Conservation (phyloP, 2,113 vertebrate genomes). For the Paradoxurus hermaphroditus region DNA sequence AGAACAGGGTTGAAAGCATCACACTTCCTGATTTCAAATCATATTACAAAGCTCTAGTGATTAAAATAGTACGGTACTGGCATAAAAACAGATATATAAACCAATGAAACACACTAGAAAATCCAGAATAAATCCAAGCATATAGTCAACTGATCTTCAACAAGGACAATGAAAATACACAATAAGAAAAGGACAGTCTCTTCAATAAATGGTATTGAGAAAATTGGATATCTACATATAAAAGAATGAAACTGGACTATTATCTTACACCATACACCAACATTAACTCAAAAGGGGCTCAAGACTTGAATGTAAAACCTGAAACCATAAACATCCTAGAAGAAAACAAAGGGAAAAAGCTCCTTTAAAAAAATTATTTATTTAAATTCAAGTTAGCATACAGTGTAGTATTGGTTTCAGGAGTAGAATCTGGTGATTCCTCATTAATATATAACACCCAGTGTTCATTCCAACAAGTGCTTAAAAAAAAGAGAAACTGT, state of each 20-base stretch:
- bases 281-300: background rate
- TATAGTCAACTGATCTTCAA: background rate
- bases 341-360: background rate
- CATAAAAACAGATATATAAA: background rate
- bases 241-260: background rate
- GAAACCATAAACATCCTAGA: background rate
- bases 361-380: background rate
- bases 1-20: background rate
- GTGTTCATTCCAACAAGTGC: no score
- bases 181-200: background rate
- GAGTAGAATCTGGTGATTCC: no score
- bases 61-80: background rate
- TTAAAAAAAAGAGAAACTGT: background rate
- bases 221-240: background rate
- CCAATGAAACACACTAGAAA: background rate
- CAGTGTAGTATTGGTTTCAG: no score
- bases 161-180: background rate
- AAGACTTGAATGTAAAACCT: background rate
- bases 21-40: background rate
- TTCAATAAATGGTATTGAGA: background rate
- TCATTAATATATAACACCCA: no score
- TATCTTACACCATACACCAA: background rate
- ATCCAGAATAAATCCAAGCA: background rate
- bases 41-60: background rate
- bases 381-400: no score